These are phyloP conservation scores for Pithecia hirsuta DNA, from an alignment of 2,797 vertebrate genomes.

Conservation along the genomic window DNA sequence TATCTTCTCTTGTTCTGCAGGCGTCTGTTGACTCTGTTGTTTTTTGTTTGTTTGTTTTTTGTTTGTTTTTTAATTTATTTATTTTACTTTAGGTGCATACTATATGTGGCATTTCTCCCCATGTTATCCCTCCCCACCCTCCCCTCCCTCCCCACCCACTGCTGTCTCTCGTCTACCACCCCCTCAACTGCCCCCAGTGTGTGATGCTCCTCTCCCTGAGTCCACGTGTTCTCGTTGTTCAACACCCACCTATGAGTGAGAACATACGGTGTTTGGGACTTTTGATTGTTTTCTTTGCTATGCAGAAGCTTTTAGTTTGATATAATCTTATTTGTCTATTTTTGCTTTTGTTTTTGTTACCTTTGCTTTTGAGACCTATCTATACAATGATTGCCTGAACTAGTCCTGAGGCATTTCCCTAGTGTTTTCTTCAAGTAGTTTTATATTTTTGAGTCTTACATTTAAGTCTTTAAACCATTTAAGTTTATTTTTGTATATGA, in stretches of 20 bases:
- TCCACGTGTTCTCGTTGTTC: too few relatives aligned
- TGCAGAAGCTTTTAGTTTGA: not conserved
- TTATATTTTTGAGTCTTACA: not conserved
- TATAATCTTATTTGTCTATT: not conserved
- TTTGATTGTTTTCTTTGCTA: not conserved
- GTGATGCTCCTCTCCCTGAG: too few relatives aligned
- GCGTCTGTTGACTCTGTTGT: not conserved
- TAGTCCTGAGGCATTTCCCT: not conserved
- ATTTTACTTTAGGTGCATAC: too few relatives aligned
- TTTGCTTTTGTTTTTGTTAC: not conserved
- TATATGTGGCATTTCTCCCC: too few relatives aligned
- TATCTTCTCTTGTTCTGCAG: not conserved
- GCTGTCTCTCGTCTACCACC: too few relatives aligned
- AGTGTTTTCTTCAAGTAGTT: not conserved
- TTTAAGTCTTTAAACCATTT: not conserved
- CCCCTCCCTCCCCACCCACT: too few relatives aligned
- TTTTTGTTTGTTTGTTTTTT: too few relatives aligned
- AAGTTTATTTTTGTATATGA: not conserved
- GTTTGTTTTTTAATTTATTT: too few relatives aligned
- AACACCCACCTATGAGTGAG: too few relatives aligned
- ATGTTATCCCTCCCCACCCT: too few relatives aligned
- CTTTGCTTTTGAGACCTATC: not conserved
- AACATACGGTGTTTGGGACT: too few relatives aligned
- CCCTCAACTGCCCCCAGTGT: too few relatives aligned
- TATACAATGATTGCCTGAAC: not conserved